Conservation (phyloP, 2,888 invertebrate genomes). For the Chloroclystis v-ata region DNA sequence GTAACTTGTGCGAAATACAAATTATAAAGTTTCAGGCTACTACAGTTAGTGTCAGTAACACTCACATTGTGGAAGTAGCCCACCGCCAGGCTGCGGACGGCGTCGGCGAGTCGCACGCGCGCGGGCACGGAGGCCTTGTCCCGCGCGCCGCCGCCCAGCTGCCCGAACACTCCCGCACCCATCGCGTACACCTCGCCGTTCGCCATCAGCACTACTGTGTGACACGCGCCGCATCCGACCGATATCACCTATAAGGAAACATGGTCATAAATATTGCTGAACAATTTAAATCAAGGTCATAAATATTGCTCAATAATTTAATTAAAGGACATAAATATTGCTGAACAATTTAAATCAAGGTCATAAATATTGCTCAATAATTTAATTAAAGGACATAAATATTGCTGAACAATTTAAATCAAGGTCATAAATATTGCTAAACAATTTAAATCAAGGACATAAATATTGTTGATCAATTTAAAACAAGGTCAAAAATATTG, state of each 20-base stretch:
- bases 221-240: constrained; percentile 83
- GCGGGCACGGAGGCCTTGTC: constrained; percentile 81
- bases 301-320: background rate
- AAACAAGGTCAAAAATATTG: background rate
- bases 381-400: no score
- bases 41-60: no score
- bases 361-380: background rate
- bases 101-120: constrained; percentile 55
- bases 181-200: constrained; percentile 83
- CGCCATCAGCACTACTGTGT: constrained; percentile 82
- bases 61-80: constrained; percentile 82
- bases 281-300: background rate
- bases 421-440: background rate
- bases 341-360: background rate
- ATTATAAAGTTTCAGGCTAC: no score
- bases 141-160: constrained; percentile 79
- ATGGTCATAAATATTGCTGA: background rate
- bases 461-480: background rate
- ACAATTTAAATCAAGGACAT: no score
- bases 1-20: no score
- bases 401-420: background rate
- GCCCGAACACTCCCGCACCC: constrained; percentile 88
- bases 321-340: no score
- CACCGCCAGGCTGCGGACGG: constrained; percentile 69
- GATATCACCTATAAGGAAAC: constrained; percentile 48